Evolutionary conservation across 2,113 vertebrate genomes (phyloP).

Genomic region (Sus scrofa): DNA sequence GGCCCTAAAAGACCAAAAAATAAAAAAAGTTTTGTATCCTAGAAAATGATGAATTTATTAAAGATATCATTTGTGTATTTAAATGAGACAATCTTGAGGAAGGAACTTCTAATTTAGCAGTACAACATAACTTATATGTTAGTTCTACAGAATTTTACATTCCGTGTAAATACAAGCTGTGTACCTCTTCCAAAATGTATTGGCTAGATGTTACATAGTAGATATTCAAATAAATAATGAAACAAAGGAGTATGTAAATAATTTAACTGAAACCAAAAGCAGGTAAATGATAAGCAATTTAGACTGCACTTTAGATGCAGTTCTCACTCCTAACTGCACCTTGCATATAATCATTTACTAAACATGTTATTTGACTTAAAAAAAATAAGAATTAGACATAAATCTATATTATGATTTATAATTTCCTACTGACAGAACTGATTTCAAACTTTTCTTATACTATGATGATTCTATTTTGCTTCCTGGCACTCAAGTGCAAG

Average conservation of each 20-base stretch:
- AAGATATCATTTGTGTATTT: not conserved
- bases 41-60: slow-evolving; percentile 12
- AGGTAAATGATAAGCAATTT: not conserved
- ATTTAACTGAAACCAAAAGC: not conserved
- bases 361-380: not conserved
- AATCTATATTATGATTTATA: not conserved
- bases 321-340: not conserved
- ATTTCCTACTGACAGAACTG: not conserved
- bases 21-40: not conserved
- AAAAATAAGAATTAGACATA: not conserved
- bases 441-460: not conserved
- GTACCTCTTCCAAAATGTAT: not conserved
- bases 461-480: not conserved
- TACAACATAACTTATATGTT: not conserved
- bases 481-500: not conserved
- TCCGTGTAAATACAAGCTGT: not conserved
- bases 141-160: not conserved
- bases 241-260: not conserved
- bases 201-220: not conserved
- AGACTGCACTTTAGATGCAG: not conserved
- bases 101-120: not conserved
- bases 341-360: not conserved
- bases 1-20: too few relatives aligned
- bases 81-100: not conserved
- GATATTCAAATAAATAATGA: not conserved